Conservation (phyloP, 2,113 vertebrate genomes). For the Heterocephalus glaber region DNA sequence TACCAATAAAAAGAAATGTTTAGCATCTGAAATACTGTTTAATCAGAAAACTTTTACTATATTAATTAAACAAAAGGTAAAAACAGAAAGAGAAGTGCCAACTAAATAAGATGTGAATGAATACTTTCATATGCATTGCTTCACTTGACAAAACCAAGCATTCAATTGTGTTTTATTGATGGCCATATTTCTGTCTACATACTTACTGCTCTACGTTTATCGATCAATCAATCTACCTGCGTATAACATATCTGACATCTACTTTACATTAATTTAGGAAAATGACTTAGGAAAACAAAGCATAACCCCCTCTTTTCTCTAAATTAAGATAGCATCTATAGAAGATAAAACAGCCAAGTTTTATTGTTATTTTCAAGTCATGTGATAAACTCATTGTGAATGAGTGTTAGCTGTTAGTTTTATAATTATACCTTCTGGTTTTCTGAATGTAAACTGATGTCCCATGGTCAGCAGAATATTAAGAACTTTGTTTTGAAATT, state of each 20-base stretch:
- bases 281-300: conserved; percentile 81
- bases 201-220: conserved; percentile 74
- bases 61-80: conserved; percentile 78
- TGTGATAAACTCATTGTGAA: conserved; percentile 68
- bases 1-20: conserved; percentile 83
- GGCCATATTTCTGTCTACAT: conserved; percentile 76
- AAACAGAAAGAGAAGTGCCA: conserved; percentile 75
- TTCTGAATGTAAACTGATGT: conserved; percentile 74
- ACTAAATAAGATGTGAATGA: conserved; percentile 77
- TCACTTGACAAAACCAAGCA: conserved; percentile 80
- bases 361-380: conserved; percentile 52
- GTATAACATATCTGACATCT: conserved; percentile 78
- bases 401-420: conserved; percentile 70
- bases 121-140: conserved; percentile 80
- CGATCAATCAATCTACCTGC: conserved; percentile 55
- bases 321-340: conserved; percentile 69
- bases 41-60: conserved; percentile 83
- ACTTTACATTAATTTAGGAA: conserved; percentile 82
- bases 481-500: conserved; percentile 68
- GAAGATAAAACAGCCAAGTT: conserved; percentile 55
- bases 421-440: conserved; percentile 67
- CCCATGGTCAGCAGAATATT: conserved; percentile 44
- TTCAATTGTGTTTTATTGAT: conserved; percentile 77
- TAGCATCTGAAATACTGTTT: conserved; percentile 84
- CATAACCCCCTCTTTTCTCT: conserved; percentile 68